phyloP scores from a whole-genome alignment of 2,113 vertebrate species.

The Podilymbus podiceps region DNA sequence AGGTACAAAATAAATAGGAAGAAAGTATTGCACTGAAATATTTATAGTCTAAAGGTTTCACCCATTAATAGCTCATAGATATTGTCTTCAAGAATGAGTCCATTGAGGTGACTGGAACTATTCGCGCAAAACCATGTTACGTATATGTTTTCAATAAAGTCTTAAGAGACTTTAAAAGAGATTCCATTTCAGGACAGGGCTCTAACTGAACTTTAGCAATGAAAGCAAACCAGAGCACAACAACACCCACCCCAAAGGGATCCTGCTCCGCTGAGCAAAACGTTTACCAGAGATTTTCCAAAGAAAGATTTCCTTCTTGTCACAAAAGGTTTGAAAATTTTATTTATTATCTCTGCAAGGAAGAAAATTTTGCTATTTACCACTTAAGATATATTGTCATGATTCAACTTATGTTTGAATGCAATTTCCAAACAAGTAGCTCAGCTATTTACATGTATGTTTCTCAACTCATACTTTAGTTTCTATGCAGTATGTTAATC shows the following conservation, averaged over 20 bases:
- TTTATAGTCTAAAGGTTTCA: neutral
- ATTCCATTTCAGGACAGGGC: neutral
- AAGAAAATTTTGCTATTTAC: neutral
- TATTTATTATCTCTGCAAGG: neutral
- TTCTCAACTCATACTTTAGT: neutral
- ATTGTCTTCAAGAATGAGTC: neutral
- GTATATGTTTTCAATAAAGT: neutral
- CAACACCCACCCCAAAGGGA: neutral
- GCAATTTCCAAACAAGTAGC: neutral
- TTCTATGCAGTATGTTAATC: neutral
- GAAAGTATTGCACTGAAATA: neutral
- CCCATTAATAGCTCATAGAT: neutral
- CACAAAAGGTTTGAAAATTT: neutral
- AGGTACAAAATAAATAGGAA: neutral
- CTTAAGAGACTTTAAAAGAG: neutral
- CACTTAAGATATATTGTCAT: neutral
- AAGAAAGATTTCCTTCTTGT: neutral
- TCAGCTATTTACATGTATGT: neutral
- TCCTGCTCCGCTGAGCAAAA: neutral
- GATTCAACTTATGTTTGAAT: neutral
- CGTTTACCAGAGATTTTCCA: neutral
- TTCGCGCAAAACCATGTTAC: neutral
- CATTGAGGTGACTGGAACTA: neutral
- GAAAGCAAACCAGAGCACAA: neutral
- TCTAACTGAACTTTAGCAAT: neutral